Base-by-base conservation (phyloP, 2,113 vertebrate species). In the Delphinus delphis region DNA sequence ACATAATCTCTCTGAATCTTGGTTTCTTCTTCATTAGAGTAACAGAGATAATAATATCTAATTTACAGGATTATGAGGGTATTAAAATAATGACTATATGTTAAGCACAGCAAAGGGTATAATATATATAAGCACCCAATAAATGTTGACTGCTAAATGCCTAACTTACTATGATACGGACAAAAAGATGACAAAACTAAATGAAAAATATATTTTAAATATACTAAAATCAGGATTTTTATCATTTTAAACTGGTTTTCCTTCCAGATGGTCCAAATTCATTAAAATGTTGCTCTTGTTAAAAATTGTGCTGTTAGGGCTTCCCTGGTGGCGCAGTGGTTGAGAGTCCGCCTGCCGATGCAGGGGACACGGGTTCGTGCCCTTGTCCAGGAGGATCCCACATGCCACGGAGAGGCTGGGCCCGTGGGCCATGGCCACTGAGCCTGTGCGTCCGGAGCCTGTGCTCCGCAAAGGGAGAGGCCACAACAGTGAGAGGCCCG, bases 121-220 rank as follows among this genome's bases (percentile, higher is more conserved):
- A 58, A 25, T 65, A 65, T 47, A 73, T n/a, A 28, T 60, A 91
- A 63, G 41, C 55, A 93, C 6, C 23, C 44, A 36, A 77, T 23
- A 60, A 67, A 94, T 41, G 21, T 31, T 91, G 55, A 41, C 21
- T 80, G 25, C 65, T 85, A 58, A 47, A 85, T 73, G 33, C 31
- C 38, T 91, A 58, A 67, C 28, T 92, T 93, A 90, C 9, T 58
- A 81, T 50, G 80, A 18, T 50, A 68, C 18, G 15, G 10, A 80
- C 63, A 93, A 85, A 81, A 79, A 38, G 65, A 73, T 21, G 23
- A 55, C 38, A 38, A 80, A 74, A 74, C 21, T 81, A 87, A 87
- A 87, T 58, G 67, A 26, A 77, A 85, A 74, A 70, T 70, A 67
- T 90, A 81, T 85, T 90, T 63, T 85, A 93, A 41, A 85, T 80